These are phyloP conservation scores for Lordiphosa stackelbergi DNA, from an alignment of 1,140 invertebrate species.

Conservation along the genomic window DNA sequence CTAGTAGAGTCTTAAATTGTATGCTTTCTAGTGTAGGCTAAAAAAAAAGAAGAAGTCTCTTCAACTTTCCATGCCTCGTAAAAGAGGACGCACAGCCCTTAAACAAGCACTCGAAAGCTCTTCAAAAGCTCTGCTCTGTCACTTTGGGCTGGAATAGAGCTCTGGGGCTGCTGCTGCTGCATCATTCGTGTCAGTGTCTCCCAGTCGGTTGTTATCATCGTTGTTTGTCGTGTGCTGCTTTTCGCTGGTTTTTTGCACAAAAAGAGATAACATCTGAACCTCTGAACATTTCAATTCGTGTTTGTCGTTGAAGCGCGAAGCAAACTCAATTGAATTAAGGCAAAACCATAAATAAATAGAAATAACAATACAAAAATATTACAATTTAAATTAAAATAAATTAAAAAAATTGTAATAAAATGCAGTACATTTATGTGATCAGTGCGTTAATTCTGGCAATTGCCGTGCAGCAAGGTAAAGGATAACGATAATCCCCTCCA, in stretches of 20 bases:
- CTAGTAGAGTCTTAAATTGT: too few relatives aligned
- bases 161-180: background rate
- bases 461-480: conserved; percentile 68
- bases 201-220: conserved; percentile 65
- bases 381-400: conserved; percentile 13
- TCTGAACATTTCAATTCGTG: conserved; percentile 9
- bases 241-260: conserved; percentile 21
- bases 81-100: background rate
- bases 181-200: conserved; percentile 55
- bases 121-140: conserved; percentile 1
- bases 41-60: too few relatives aligned
- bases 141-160: conserved; percentile 3
- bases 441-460: conserved; percentile 67
- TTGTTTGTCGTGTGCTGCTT: conserved; percentile 18
- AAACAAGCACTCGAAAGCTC: conserved; percentile 8
- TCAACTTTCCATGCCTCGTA: conserved; percentile 1
- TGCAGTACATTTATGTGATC: conserved; percentile 72
- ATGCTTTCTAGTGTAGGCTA: too few relatives aligned
- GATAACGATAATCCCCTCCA: conserved; percentile 9
- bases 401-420: conserved; percentile 32
- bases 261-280: conserved; percentile 14
- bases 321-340: conserved; percentile 13
- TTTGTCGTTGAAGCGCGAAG: conserved; percentile 2
- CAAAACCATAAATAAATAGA: background rate
- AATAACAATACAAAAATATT: background rate